Conservation (phyloP, 2,888 invertebrate species). For the Antitype chi region DNA sequence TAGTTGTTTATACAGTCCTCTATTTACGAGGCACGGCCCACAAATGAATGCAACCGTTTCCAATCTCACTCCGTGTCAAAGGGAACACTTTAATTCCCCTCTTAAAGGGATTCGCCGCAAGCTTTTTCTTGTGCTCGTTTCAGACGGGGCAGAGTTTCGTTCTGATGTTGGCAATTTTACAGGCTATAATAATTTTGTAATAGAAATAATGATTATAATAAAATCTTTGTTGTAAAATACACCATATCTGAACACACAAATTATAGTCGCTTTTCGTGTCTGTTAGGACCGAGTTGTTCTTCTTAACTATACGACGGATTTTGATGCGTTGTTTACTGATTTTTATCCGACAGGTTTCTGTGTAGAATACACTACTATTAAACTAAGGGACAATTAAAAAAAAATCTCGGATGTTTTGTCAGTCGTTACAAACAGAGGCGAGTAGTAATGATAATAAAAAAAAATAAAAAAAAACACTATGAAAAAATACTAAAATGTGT, state of each 20-base stretch:
- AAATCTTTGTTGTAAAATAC: not conserved
- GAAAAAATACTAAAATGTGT: not conserved
- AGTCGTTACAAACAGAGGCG: no score
- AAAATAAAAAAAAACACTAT: not conserved
- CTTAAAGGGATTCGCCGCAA: conserved; percentile 66
- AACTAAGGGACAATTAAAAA: no score
- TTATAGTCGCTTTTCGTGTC: no score
- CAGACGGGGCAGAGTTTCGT: conserved; percentile 63
- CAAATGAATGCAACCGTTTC: conserved; percentile 65
- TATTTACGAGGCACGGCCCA: conserved; percentile 48
- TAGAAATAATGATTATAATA: not conserved
- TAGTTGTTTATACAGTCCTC: conserved; percentile 53
- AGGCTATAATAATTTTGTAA: not conserved
- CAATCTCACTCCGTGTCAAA: conserved; percentile 70
- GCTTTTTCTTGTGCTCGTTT: conserved; percentile 64
- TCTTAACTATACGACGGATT: no score
- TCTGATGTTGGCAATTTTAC: conserved; percentile 26
- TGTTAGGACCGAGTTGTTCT: no score
- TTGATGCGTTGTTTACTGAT: no score
- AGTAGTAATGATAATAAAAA: no score
- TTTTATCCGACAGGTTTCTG: no score
- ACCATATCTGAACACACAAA: no score
- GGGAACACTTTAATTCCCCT: conserved; percentile 71
- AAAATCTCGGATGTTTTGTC: no score
- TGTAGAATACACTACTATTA: no score